phyloP scores from a whole-genome alignment of 2,888 invertebrate genomes.

The Xylota sylvarum region DNA sequence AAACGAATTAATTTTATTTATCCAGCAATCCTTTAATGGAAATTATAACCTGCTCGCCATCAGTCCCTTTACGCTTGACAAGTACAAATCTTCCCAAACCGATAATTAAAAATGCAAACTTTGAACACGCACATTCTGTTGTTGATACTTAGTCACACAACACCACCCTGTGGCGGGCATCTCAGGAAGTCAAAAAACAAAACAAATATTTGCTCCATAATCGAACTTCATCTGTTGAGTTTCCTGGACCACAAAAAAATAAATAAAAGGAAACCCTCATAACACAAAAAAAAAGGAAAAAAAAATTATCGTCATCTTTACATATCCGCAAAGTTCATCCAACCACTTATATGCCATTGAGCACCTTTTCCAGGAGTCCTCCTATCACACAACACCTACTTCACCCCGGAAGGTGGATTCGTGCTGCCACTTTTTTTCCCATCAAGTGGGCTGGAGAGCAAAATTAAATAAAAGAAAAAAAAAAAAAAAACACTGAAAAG shows the following conservation, averaged over 20 bases:
- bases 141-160: conserved; percentile 1
- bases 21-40: conserved; percentile 35
- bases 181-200: conserved; percentile 44
- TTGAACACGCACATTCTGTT: conserved; percentile 39
- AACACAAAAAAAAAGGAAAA: conserved; percentile 1
- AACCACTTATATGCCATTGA: conserved; percentile 54
- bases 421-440: conserved; percentile 43
- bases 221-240: conserved; percentile 69
- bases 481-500: conserved; percentile 1
- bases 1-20: conserved; percentile 37
- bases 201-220: conserved; percentile 68
- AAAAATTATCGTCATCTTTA: conserved; percentile 52
- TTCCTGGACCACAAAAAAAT: background rate
- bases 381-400: conserved; percentile 66
- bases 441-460: conserved; percentile 52
- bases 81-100: background rate
- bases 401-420: conserved; percentile 66
- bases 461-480: conserved; percentile 34
- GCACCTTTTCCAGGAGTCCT: conserved; percentile 72
- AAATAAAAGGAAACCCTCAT: conserved; percentile 8
- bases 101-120: conserved; percentile 34
- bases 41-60: conserved; percentile 47
- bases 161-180: background rate
- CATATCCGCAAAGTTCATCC: conserved; percentile 44
- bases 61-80: conserved; percentile 36